Evolutionary conservation across 2,888 invertebrate genomes (phyloP).

Genomic region (Margaritifera margaritifera): DNA sequence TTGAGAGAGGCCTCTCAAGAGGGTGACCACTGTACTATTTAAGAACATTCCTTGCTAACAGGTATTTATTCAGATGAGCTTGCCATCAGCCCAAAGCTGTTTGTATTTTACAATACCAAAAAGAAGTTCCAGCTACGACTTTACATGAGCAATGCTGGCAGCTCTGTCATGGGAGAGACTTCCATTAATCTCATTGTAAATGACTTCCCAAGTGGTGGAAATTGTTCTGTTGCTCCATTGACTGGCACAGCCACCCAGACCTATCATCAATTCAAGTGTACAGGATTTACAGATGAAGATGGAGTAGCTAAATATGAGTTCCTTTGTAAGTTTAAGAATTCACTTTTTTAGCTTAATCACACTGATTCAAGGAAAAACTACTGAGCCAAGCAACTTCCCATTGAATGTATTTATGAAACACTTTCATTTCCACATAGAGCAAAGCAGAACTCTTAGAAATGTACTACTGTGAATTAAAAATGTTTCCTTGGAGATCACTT

Average conservation of each 20-base stretch:
- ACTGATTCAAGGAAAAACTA: too few relatives aligned
- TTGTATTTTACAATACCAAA: conserved; percentile 34
- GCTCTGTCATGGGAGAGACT: conserved; percentile 22
- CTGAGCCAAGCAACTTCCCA: too few relatives aligned
- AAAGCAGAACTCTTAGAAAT: too few relatives aligned
- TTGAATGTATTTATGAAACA: too few relatives aligned
- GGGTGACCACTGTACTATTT: not conserved
- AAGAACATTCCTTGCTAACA: conserved; percentile 16
- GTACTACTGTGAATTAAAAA: too few relatives aligned
- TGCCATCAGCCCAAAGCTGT: conserved; percentile 45
- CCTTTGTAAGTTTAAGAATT: conserved; percentile 43
- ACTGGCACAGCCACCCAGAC: conserved; percentile 18
- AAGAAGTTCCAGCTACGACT: conserved; percentile 37
- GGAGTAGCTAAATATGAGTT: conserved; percentile 52
- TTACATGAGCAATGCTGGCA: conserved; percentile 8
- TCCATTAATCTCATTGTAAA: conserved; percentile 38
- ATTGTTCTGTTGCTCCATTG: conserved; percentile 35
- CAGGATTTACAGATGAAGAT: conserved; percentile 41
- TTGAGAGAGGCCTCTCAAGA: not conserved
- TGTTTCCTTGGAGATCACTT: too few relatives aligned
- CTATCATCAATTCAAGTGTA: conserved; percentile 20
- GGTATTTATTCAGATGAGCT: conserved; percentile 48
- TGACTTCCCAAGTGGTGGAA: conserved; percentile 36
- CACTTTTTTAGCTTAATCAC: too few relatives aligned
- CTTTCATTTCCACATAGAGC: too few relatives aligned